A percentile compares a stretch with the other conserved stretches of the same genome.
phyloP scores from a whole-genome alignment of 2,888 invertebrate species.

The Drosophila nigritarsus region DNA sequence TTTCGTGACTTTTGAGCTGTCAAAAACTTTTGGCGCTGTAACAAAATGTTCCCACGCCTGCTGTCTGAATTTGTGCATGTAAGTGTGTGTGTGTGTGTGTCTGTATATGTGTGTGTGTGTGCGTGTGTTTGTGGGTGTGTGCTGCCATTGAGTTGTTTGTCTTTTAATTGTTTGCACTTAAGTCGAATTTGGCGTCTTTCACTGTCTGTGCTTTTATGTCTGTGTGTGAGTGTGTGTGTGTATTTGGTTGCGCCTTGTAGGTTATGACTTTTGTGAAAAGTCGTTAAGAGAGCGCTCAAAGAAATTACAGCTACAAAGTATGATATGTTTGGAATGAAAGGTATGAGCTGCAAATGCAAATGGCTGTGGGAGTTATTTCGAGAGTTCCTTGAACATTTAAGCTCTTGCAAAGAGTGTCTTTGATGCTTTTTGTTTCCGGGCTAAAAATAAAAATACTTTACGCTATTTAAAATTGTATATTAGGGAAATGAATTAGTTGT shows the following conservation, averaged over 20 bases:
- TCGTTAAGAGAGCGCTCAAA: constrained; percentile 65
- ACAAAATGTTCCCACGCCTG: constrained; percentile 56
- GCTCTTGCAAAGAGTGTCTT: neutral
- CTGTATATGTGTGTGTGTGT: constrained; percentile 1
- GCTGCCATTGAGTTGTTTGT: constrained; percentile 74
- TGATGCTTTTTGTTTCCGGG: neutral
- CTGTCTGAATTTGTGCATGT: constrained; percentile 17
- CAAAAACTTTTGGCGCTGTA: constrained; percentile 66
- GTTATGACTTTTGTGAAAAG: constrained; percentile 75
- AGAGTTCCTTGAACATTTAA: constrained; percentile 8
- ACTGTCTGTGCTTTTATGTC: constrained; percentile 41
- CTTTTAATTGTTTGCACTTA: constrained; percentile 80
- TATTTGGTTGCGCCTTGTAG: constrained; percentile 43
- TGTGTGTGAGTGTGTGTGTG: constrained; percentile 21
- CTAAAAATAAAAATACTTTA: neutral
- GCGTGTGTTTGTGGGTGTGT: constrained; percentile 13
- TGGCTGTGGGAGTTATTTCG: neutral
- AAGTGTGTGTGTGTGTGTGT: constrained; percentile 3
- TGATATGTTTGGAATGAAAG: constrained; percentile 33
- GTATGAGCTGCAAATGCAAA: constrained; percentile 11
- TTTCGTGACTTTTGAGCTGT: constrained; percentile 70
- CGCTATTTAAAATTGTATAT: neutral
- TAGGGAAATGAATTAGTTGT: neutral
- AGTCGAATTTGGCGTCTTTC: constrained; percentile 63
- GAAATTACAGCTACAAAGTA: constrained; percentile 70